These are phyloP conservation scores for Holocentrus rufus DNA, from an alignment of 2,797 vertebrate genomes.

Conservation along the genomic window DNA sequence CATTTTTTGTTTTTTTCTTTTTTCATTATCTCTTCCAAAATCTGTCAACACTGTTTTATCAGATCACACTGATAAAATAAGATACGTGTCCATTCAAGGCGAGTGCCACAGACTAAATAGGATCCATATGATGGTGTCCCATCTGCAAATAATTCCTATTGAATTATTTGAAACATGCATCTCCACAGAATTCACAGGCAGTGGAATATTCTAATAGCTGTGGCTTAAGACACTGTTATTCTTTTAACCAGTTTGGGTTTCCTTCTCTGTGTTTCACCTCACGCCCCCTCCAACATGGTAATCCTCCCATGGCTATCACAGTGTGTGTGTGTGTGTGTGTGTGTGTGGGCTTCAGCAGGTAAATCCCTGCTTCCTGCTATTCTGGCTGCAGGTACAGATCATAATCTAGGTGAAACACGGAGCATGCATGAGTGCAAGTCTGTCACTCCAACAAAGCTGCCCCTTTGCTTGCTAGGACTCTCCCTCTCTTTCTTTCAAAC, in stretches of 20 bases:
- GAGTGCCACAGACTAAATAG: slow-evolving; percentile 38
- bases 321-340: slow-evolving; percentile 17
- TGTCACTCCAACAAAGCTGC: slow-evolving; percentile 15
- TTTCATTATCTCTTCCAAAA: slow-evolving; percentile 21
- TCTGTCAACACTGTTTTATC: slow-evolving; percentile 14
- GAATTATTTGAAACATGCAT: slow-evolving; percentile 50
- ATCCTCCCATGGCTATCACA: slow-evolving; percentile 2
- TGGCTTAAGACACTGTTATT: slow-evolving; percentile 46
- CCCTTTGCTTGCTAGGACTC: neutral
- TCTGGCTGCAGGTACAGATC: slow-evolving; percentile 57
- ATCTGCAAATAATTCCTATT: slow-evolving; percentile 47
- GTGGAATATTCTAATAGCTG: slow-evolving; percentile 39
- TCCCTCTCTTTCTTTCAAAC: neutral
- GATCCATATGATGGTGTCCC: slow-evolving; percentile 54
- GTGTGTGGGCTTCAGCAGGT: slow-evolving; percentile 55
- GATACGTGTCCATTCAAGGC: slow-evolving; percentile 48
- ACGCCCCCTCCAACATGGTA: slow-evolving; percentile 26
- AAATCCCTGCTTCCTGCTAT: slow-evolving; percentile 66
- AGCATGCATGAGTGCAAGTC: slow-evolving; percentile 41
- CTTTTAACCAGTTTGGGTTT: slow-evolving; percentile 45
- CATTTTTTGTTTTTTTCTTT: slow-evolving; percentile 18
- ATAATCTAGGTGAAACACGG: slow-evolving; percentile 57
- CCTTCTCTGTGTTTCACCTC: slow-evolving; percentile 45
- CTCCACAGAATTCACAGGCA: slow-evolving; percentile 28
- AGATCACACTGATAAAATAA: slow-evolving; percentile 55